Percentiles rank a stretch among this genome's conserved stretches.
These are phyloP conservation scores for Aleiodes alternator DNA, from an alignment of 2,888 invertebrate genomes.

Conservation along the genomic window DNA sequence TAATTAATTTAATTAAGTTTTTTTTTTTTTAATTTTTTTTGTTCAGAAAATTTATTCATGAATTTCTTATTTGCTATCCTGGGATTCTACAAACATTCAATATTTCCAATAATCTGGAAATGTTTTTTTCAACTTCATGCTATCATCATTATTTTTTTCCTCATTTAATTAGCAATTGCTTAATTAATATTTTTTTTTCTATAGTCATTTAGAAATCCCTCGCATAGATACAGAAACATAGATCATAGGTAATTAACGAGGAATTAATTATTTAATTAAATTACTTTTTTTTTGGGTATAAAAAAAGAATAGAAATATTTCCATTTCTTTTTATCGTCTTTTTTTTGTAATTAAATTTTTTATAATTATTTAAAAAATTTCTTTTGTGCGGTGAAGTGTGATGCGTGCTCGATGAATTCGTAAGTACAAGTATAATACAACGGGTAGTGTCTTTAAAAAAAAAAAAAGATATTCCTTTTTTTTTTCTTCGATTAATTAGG, in stretches of 20 bases:
- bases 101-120: no score
- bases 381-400: slow-evolving; percentile 33
- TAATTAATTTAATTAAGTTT: background rate
- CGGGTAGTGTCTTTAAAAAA: background rate
- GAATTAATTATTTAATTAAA: slow-evolving; percentile 11
- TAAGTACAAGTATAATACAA: slow-evolving; percentile 46
- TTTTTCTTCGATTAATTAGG: slow-evolving; percentile 26
- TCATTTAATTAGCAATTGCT: slow-evolving; percentile 16
- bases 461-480: background rate
- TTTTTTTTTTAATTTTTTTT: no score
- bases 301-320: slow-evolving; percentile 16
- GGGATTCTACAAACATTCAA: slow-evolving; percentile 34
- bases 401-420: slow-evolving; percentile 31
- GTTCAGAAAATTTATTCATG: background rate
- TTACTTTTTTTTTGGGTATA: slow-evolving; percentile 10
- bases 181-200: slow-evolving; percentile 21
- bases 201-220: slow-evolving; percentile 20
- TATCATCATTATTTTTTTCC: slow-evolving; percentile 8
- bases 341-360: slow-evolving; percentile 36
- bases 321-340: background rate
- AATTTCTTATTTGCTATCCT: slow-evolving; percentile 6
- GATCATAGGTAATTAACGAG: slow-evolving; percentile 54
- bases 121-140: no score
- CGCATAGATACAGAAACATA: slow-evolving; percentile 63
- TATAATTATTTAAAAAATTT: background rate